Conservation (phyloP, 2,888 invertebrate species). For the Parnassius apollo region DNA sequence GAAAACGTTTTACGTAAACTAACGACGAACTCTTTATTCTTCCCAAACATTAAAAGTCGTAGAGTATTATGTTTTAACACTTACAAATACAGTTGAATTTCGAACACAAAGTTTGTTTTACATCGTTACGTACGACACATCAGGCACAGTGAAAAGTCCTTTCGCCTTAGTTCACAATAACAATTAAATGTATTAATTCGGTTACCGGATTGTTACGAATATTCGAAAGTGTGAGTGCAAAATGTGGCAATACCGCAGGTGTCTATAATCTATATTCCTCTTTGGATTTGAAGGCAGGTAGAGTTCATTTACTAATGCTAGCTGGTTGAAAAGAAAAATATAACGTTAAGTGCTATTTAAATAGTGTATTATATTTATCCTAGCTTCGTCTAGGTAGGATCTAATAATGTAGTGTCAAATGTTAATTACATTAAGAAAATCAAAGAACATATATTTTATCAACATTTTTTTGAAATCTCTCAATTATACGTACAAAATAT, state of each 20-base stretch:
- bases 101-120: background rate
- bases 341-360: too few species aligned
- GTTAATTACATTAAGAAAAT: too few species aligned
- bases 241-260: background rate
- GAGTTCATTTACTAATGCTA: too few species aligned
- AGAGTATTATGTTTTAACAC: background rate
- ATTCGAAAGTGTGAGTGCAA: background rate
- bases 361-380: too few species aligned
- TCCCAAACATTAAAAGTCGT: background rate
- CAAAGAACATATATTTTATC: too few species aligned
- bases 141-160: slow-evolving; percentile 3
- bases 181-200: background rate
- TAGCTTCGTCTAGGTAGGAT: too few species aligned
- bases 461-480: too few species aligned
- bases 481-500: too few species aligned
- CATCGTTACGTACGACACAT: slow-evolving; percentile 7
- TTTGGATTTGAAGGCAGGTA: too few species aligned
- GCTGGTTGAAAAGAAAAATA: too few species aligned
- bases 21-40: slow-evolving; percentile 2
- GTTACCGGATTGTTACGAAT: background rate
- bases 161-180: slow-evolving; percentile 1
- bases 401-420: too few species aligned
- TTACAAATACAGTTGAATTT: background rate
- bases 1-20: slow-evolving; percentile 7
- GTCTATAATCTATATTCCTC: background rate